Percentiles rank a stretch among this genome's conserved stretches.
Evolutionary conservation across 2,888 invertebrate species (phyloP).

Genomic region (Dynastes hyllus): DNA sequence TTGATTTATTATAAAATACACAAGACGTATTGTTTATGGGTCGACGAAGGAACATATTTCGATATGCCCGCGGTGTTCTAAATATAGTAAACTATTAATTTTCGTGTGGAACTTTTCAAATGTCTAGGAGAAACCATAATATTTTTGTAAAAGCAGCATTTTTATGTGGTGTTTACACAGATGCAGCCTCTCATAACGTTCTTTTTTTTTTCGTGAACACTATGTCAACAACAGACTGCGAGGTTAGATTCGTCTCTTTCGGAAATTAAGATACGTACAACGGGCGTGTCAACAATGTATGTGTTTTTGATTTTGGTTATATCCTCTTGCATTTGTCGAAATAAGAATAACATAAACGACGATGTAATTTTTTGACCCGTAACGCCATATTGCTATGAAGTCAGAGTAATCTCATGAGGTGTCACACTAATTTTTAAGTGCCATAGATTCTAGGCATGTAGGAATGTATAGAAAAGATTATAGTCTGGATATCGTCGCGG

Average conservation of each 20-base stretch:
- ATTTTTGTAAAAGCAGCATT: slow-evolving; percentile 47
- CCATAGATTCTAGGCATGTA: too few species aligned
- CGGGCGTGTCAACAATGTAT: too few species aligned
- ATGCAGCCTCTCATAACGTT: slow-evolving; percentile 44
- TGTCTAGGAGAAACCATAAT: slow-evolving; percentile 45
- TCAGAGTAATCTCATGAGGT: too few species aligned
- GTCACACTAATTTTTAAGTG: too few species aligned
- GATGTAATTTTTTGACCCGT: too few species aligned
- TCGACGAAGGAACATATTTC: not conserved
- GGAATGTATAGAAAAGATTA: too few species aligned
- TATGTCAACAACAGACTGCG: slow-evolving; percentile 33
- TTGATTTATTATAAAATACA: slow-evolving; percentile 35
- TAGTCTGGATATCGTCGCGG: too few species aligned
- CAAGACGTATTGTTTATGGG: slow-evolving; percentile 25
- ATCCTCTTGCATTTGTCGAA: too few species aligned
- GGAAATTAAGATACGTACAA: not conserved
- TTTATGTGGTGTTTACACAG: slow-evolving; percentile 47
- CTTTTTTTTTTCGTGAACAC: slow-evolving; percentile 17
- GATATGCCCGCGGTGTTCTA: slow-evolving; percentile 18
- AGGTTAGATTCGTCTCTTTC: not conserved
- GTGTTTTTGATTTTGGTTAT: too few species aligned
- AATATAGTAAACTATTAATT: slow-evolving; percentile 46
- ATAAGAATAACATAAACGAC: too few species aligned
- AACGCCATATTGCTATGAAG: too few species aligned
- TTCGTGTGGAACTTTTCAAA: slow-evolving; percentile 45